Base-by-base conservation (phyloP, 2,797 vertebrate species). In the Menidia menidia region DNA sequence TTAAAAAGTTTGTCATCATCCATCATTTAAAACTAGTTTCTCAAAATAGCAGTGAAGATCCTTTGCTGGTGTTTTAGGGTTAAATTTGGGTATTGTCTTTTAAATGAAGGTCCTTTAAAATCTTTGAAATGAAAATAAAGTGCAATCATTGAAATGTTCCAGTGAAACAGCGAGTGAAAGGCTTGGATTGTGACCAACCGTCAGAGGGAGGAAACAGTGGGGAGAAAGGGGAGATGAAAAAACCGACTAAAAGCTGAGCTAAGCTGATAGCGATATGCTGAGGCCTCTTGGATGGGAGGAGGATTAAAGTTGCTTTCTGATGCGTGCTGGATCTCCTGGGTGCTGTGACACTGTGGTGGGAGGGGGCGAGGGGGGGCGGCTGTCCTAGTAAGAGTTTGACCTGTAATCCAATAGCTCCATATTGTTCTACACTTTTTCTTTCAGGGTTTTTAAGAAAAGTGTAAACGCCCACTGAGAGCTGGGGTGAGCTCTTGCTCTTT, bases 301-400 rank as follows among this genome's bases (percentile, higher is more conserved):
- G 82, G 80, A 82, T 84, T 84, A 81, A 73, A 79, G 73, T 75
- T 65, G 72, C 68, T 81, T 57, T 75, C 60, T 73, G 76, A 80
- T 16, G 67, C 35, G 41, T 59, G 65, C 68, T 45, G 57, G 78
- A 70, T 75, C 68, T 64, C 75, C 60, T 30, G 54, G 64, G 62
- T 73, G 71, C 61, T 71, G 65, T 78, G 78, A 77, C 76, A 78
- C 63, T 9, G 5, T 32, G 45, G 35, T 18, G 19, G 35, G 54
- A 64, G 32, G 25, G 25, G 25, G 25, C 25, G 25, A n/a, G n/a
- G 32, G 3, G 3, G 5, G 4, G 1, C 6, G 9, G 54, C 14
- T 39, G 9, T 59, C 47, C 56, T 52, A 83, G 83, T 77, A 41
- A 77, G 78, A 75, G 71, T 32, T 50, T 18, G 11, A 19, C 1